Conservation (phyloP, 2,113 vertebrate genomes). For the Cyanistes caeruleus region DNA sequence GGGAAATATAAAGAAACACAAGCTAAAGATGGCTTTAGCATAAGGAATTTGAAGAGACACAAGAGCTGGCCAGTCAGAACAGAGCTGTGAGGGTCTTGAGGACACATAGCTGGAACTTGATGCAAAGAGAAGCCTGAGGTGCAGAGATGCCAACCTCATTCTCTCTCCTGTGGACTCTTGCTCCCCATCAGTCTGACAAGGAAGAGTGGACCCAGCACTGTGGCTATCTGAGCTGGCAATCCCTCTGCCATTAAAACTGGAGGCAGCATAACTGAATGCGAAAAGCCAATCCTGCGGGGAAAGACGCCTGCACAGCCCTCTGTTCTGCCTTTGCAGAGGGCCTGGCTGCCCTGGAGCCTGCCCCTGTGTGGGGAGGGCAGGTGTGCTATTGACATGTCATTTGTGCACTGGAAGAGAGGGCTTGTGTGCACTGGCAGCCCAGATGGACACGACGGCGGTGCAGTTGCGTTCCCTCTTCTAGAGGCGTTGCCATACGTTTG, state of each 20-base stretch:
- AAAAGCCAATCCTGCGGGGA: background rate
- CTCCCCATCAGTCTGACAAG: background rate
- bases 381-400: background rate
- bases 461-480: fast-evolving
- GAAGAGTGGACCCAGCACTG: background rate
- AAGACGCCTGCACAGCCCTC: background rate
- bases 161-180: background rate
- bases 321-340: background rate
- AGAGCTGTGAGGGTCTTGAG: background rate
- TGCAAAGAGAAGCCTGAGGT: background rate
- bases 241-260: background rate
- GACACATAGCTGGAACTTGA: background rate
- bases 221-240: background rate
- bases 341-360: background rate
- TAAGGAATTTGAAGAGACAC: background rate
- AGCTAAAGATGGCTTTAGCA: background rate
- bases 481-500: fast-evolving
- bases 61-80: background rate
- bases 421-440: background rate
- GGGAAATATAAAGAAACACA: background rate
- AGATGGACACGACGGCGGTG: fast-evolving
- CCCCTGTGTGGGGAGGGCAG: background rate
- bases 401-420: background rate
- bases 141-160: background rate
- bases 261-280: background rate